These are phyloP conservation scores for Drosophila ohnishii DNA, from an alignment of 1,140 invertebrate genomes.

Conservation along the genomic window DNA sequence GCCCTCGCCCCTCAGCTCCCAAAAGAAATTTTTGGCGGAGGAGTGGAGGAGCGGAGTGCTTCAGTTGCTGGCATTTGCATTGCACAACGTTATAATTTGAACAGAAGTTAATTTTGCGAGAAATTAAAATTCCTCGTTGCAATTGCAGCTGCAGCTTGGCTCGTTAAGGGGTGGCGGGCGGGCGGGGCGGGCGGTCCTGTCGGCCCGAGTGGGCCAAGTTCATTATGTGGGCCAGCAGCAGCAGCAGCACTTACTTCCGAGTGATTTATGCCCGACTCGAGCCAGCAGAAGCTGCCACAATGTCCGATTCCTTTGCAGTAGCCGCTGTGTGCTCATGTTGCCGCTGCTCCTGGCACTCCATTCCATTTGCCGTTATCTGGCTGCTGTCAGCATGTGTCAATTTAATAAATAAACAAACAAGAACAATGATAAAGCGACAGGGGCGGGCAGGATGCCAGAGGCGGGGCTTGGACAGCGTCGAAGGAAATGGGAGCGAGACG, in stretches of 20 bases:
- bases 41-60: slow-evolving; percentile 9
- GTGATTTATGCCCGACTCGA: slow-evolving; percentile 65
- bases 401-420: slow-evolving; percentile 75
- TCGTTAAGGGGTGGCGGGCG: slow-evolving; percentile 23
- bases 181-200: too few species aligned
- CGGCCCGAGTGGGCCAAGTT: slow-evolving; percentile 34
- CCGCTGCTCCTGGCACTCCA: slow-evolving; percentile 44
- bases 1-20: slow-evolving; percentile 12
- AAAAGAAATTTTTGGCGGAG: slow-evolving; percentile 23
- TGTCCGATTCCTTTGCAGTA: slow-evolving; percentile 42
- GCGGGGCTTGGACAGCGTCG: slow-evolving; percentile 1
- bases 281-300: slow-evolving; percentile 42
- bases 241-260: slow-evolving; percentile 52
- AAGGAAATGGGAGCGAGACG: slow-evolving; percentile 10
- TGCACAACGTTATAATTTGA: slow-evolving; percentile 65
- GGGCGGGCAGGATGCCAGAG: slow-evolving; percentile 7
- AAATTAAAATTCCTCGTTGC: slow-evolving; percentile 71
- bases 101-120: slow-evolving; percentile 75
- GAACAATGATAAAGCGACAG: slow-evolving; percentile 69
- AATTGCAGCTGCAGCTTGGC: slow-evolving; percentile 39
- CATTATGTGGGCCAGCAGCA: slow-evolving; percentile 54
- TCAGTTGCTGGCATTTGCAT: slow-evolving; percentile 64
- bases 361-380: slow-evolving; percentile 57
- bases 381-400: slow-evolving; percentile 75
- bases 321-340: slow-evolving; percentile 5